Percentiles rank a stretch among this genome's conserved stretches.
phyloP scores from a whole-genome alignment of 2,888 invertebrate species.

The Choristoneura rosaceana region DNA sequence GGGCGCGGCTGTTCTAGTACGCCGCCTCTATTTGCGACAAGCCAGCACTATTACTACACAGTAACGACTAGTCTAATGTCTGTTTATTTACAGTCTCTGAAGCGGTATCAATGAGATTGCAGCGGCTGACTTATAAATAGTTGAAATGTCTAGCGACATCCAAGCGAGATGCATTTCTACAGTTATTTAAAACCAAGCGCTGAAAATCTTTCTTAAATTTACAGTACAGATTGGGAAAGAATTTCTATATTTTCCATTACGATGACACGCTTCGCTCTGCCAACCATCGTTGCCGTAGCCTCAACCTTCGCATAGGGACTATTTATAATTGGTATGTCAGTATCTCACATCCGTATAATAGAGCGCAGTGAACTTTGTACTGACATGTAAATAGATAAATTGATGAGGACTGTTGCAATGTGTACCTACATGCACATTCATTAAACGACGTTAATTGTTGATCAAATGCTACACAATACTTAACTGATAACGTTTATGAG shows the following conservation, averaged over 20 bases:
- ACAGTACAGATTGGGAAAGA: not conserved
- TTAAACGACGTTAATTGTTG: slow-evolving; percentile 29
- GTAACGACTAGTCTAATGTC: slow-evolving; percentile 17
- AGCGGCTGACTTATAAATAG: slow-evolving; percentile 30
- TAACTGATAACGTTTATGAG: not conserved
- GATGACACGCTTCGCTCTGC: slow-evolving; percentile 41
- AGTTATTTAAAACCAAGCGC: not conserved
- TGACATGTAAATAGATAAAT: slow-evolving; percentile 43
- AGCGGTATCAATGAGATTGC: slow-evolving; percentile 32
- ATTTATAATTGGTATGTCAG: slow-evolving; percentile 64
- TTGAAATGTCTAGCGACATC: not conserved
- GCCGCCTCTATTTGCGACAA: slow-evolving; percentile 36
- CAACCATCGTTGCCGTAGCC: slow-evolving; percentile 56
- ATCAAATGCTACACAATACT: not conserved
- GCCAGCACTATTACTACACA: slow-evolving; percentile 32
- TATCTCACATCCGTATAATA: slow-evolving; percentile 62
- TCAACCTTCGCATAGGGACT: slow-evolving; percentile 73
- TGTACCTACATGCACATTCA: slow-evolving; percentile 13
- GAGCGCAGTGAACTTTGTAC: slow-evolving; percentile 74
- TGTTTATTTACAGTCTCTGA: slow-evolving; percentile 40
- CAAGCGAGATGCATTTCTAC: not conserved
- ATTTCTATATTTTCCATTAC: slow-evolving; percentile 23
- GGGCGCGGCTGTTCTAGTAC: not conserved
- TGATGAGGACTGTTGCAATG: slow-evolving; percentile 21
- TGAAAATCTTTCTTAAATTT: not conserved